These are phyloP conservation scores for Theodoxus fluviatilis DNA, from an alignment of 2,888 invertebrate genomes.

Conservation along the genomic window DNA sequence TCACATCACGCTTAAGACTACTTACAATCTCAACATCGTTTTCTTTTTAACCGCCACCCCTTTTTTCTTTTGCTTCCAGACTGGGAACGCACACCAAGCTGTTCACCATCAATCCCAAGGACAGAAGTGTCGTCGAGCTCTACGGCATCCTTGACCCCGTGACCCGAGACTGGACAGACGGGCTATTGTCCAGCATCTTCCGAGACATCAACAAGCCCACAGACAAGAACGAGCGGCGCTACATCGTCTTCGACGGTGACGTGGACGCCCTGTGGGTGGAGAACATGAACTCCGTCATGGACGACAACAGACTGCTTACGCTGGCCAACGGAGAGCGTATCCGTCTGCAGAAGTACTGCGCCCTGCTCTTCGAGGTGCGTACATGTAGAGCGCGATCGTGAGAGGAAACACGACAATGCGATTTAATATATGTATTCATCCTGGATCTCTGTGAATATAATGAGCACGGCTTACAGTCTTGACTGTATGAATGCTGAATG, in stretches of 20 bases:
- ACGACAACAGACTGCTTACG: constrained; percentile 88
- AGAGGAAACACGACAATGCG: too few relatives aligned
- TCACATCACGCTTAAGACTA: too few relatives aligned
- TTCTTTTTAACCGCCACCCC: too few relatives aligned
- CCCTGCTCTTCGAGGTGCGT: constrained; percentile 81
- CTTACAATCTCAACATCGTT: too few relatives aligned
- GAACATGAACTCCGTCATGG: constrained; percentile 97
- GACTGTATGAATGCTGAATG: too few relatives aligned
- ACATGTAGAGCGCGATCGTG: not conserved
- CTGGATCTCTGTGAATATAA: too few relatives aligned
- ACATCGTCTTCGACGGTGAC: constrained; percentile 91
- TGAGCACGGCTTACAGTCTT: too few relatives aligned
- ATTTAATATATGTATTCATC: too few relatives aligned
- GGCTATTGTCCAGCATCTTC: constrained; percentile 88
- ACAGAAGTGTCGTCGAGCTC: constrained; percentile 86
- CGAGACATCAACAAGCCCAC: constrained; percentile 84
- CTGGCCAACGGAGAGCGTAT: constrained; percentile 90
- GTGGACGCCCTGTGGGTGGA: constrained; percentile 95
- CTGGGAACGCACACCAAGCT: constrained; percentile 82
- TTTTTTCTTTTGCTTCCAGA: too few relatives aligned
- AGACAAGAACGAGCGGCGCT: constrained; percentile 78
- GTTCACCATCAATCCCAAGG: constrained; percentile 85
- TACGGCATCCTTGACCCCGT: constrained; percentile 86
- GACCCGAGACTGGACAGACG: constrained; percentile 92
- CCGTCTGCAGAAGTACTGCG: constrained; percentile 80